Evolutionary conservation across 2,888 invertebrate genomes (phyloP), one percentile per base, ranked within the genome.

Genomic region (Proisotoma minuta): DNA sequence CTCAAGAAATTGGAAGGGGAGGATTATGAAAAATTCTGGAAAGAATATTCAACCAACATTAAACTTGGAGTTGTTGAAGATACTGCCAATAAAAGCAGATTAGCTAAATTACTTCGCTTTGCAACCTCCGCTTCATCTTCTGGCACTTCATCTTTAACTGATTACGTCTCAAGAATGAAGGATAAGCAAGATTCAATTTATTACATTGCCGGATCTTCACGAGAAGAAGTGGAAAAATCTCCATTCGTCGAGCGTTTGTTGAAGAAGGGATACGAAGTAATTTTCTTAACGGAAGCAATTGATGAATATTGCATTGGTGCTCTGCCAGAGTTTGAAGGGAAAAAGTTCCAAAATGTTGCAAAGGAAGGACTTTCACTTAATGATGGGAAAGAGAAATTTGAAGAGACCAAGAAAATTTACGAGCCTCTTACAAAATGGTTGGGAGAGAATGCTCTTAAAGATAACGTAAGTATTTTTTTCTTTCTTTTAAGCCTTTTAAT

Each of bases 301-400:
- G 99, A 99, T 81, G 99, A 99, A 80, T 99, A 99, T 81, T 88
- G 91, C 75, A 89, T 99, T 74, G 92, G 94, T 56, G 88, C 95
- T 50, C 82, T 99, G 78, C 96, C 98, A 1, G 98, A 99, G 80
- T 99, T 91, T 80, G 98, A 99, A 76, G 94, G 95, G 59, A 94
- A 96, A 82, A 98, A 96, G 80, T 98, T 99, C 89, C 95, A 95
- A 81, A 99, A 99, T 78, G 93, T 97, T 58, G 99, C 99, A 73
- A 99, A 99, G 81, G 99, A 99, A 82, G 96, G 96, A 29, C 87
- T 98, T 77, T 85, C 87, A 72, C 79, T 98, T 8, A 85, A 88
- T 49, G 91, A 93, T 75, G 82, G 77, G n/a, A 81, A 79, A 65
- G 88, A 89, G 77, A 84, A 84, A 71, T 80, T 87, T 75, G 92